Base-by-base conservation (phyloP, 2,113 vertebrate species). In the Stomatorhinus ivindoensis region DNA sequence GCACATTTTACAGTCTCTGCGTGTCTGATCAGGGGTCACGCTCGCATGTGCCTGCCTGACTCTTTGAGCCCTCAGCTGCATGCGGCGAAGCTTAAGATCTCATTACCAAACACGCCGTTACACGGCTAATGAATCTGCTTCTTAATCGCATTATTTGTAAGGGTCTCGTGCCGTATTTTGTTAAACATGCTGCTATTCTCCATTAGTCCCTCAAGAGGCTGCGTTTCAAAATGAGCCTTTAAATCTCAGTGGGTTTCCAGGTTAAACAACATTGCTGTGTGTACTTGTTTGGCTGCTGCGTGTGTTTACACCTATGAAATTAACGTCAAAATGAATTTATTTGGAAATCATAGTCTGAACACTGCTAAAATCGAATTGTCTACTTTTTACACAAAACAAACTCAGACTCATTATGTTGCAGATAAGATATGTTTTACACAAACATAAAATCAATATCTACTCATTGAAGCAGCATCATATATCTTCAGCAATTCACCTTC, bases 91-190 rank as follows among this genome's bases (percentile, higher is more conserved):
- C 91, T 92, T 89, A 92, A 91, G 90, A 93, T 92, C 91, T 92
- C 92, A 93, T 94, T 93, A 93, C 88, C 86, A 88, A 92, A 83
- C 84, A 65, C 86, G 90, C 88, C 80, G 88, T 91, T 90, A 88
- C 91, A 80, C 31, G 13, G 86, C 89, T 92, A 92, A 94, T 94
- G 85, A 92, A 93, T 92, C 91, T 92, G 87, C 92, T 90, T 84
- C 92, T 87, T 91, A 91, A 93, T 92, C 90, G 31, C 90, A 88
- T 91, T 91, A 91, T 93, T 93, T 91, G 88, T 91, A 92, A 92
- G 86, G 91, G 73, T 73, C 90, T 90, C 88, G 85, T 88, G 91
- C 89, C 90, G 88, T 21, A 83, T 93, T 88, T 47, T 85, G 84
- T 88, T 39, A 91, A 90, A 87, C 86, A 87, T 48, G 90, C 55